Evolutionary conservation across 2,888 invertebrate genomes (phyloP), one percentile per base, ranked within the genome.

Genomic region (Zaprionus lineosus): DNA sequence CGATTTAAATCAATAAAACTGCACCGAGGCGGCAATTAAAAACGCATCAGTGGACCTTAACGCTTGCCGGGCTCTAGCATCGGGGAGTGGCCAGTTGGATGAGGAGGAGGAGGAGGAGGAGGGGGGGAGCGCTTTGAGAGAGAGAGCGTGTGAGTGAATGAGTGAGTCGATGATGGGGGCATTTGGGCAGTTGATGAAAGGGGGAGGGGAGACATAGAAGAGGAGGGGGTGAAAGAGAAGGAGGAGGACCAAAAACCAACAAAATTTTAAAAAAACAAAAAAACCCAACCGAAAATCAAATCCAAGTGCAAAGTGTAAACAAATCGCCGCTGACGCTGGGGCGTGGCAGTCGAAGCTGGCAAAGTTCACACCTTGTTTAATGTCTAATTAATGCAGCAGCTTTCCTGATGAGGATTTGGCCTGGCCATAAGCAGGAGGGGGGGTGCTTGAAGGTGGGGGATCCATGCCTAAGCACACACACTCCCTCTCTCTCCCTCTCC

Each of bases 1-100:
- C 76, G 65, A 81, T 81, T 81, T 81, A 81, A 81, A 81, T 81
- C 81, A 81, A 81, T 81, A 81, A 76, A 79, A 68, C 74, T 75
- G 68, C 71, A 62, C 64, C 60, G 46, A 36, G 52, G 47, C 36
- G 65, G 72, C 83, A 83, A 81, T 81, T 83, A 81, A 81, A 81
- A 81, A 68, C 81, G 83, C 83, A 81, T 81, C 79, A 81, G 69
- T 41, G 69, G 9, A 37, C 31, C 41, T 12, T 37, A 50, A 48
- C 59, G 52, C 24, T 24, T 4, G 4, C 6, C 8, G 24, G 24
- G n/a, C n/a, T n/a, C n/a, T n/a, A n/a, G n/a, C n/a, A n/a, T n/a
- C n/a, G n/a, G n/a, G n/a, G n/a, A n/a, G n/a, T n/a, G n/a, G n/a
- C n/a, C n/a, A n/a, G n/a, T n/a, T n/a, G n/a, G n/a, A n/a, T n/a